These are phyloP conservation scores for Callimorpha dominula DNA, from an alignment of 2,888 invertebrate genomes.

Conservation along the genomic window DNA sequence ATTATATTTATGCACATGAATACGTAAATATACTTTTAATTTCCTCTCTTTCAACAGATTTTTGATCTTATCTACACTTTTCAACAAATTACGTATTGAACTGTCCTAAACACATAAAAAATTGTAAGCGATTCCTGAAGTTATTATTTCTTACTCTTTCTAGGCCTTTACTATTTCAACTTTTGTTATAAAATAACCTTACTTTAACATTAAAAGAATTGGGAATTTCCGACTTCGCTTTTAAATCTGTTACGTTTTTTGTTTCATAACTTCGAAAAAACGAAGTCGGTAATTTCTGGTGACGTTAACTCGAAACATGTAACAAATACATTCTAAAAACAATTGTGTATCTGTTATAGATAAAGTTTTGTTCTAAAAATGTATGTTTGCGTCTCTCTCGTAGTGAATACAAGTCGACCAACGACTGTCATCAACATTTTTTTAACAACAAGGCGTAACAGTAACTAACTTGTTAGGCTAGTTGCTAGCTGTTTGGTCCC, in stretches of 20 bases:
- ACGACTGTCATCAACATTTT: conserved; percentile 21
- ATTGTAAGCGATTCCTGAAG: not conserved
- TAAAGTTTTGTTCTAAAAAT: conserved; percentile 9
- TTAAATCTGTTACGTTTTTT: conserved; percentile 14
- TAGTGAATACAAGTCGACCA: conserved; percentile 16
- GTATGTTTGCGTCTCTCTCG: conserved; percentile 14
- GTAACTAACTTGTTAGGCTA: conserved; percentile 32
- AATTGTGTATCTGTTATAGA: conserved; percentile 7
- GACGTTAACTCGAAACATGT: conserved; percentile 4
- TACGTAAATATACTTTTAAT: no score
- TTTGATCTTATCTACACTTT: not conserved
- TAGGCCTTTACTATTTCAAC: conserved; percentile 13
- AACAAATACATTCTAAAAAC: not conserved
- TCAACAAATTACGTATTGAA: not conserved
- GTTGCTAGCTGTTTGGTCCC: conserved; percentile 33
- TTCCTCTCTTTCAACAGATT: no score
- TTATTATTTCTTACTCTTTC: not conserved
- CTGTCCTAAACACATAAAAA: not conserved
- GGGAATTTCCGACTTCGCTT: conserved; percentile 10
- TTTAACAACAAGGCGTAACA: conserved; percentile 38
- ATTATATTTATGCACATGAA: no score
- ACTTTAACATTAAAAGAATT: not conserved
- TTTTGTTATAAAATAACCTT: conserved; percentile 1
- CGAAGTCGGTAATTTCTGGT: conserved; percentile 15
- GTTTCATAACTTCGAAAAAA: conserved; percentile 16